Percentiles rank a stretch among this genome's conserved stretches.
Evolutionary conservation across 1,140 invertebrate species (phyloP).

Genomic region (Ceratina japonica): DNA sequence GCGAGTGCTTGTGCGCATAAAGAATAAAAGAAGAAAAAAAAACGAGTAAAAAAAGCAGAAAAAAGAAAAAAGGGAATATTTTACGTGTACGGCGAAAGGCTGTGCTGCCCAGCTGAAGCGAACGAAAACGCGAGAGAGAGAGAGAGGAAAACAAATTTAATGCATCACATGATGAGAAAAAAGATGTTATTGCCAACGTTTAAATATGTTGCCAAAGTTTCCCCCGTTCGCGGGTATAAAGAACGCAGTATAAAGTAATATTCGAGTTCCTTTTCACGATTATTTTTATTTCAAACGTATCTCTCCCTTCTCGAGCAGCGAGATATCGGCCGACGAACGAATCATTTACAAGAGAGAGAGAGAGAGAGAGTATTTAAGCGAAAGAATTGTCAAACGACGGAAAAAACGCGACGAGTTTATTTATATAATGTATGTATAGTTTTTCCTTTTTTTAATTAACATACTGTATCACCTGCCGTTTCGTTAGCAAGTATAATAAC

Average conservation of each 20-base stretch:
- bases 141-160: background rate
- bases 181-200: constrained; percentile 71
- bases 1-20: constrained; percentile 50
- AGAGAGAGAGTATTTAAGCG: background rate
- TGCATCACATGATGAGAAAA: background rate
- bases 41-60: constrained; percentile 18
- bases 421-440: constrained; percentile 7
- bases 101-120: constrained; percentile 66
- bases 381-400: background rate
- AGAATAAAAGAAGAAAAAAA: constrained; percentile 29
- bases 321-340: background rate
- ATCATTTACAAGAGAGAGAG: background rate
- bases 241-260: constrained; percentile 61
- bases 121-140: constrained; percentile 26
- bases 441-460: constrained; percentile 23
- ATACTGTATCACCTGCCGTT: constrained; percentile 15
- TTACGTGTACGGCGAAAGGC: constrained; percentile 63
- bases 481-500: background rate
- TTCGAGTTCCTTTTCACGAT: constrained; percentile 44
- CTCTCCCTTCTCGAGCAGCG: constrained; percentile 11
- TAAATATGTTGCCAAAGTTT: constrained; percentile 74
- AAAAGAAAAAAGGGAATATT: constrained; percentile 40
- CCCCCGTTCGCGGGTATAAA: constrained; percentile 56
- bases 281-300: constrained; percentile 3
- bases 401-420: constrained; percentile 18